phyloP scores from a whole-genome alignment of 2,113 vertebrate species.

The Saguinus imperator region DNA sequence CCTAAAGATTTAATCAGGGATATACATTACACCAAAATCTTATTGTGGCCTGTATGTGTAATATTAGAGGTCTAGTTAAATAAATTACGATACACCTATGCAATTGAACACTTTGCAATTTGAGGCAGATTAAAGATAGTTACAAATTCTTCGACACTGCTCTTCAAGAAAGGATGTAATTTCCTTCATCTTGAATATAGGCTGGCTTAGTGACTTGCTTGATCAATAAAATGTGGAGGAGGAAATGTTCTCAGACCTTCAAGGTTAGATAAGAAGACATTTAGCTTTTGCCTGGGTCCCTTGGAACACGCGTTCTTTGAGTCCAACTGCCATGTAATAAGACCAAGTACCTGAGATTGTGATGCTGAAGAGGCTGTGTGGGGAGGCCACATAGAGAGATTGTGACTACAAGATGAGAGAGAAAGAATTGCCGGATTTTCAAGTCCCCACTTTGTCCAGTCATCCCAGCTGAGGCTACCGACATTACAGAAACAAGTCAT shows the following conservation, averaged over 20 bases:
- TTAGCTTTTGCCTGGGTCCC: not conserved
- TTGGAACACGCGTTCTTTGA: not conserved
- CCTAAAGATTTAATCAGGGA: not conserved
- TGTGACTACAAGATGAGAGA: not conserved
- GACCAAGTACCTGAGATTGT: not conserved
- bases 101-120: not conserved
- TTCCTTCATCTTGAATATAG: not conserved
- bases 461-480: not conserved
- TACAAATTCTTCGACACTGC: not conserved
- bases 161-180: not conserved
- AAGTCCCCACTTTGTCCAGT: not conserved
- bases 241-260: not conserved
- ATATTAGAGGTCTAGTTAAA: not conserved
- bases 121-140: not conserved
- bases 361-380: not conserved
- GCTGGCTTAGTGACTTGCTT: not conserved
- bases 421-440: not conserved
- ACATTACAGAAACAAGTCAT: not conserved
- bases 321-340: not conserved
- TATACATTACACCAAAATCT: not conserved
- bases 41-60: not conserved
- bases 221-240: not conserved
- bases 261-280: not conserved
- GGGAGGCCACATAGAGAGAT: not conserved
- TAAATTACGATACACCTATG: not conserved